Base-by-base conservation (phyloP, 1,140 invertebrate genomes). In the Drosophila fuyamai region DNA sequence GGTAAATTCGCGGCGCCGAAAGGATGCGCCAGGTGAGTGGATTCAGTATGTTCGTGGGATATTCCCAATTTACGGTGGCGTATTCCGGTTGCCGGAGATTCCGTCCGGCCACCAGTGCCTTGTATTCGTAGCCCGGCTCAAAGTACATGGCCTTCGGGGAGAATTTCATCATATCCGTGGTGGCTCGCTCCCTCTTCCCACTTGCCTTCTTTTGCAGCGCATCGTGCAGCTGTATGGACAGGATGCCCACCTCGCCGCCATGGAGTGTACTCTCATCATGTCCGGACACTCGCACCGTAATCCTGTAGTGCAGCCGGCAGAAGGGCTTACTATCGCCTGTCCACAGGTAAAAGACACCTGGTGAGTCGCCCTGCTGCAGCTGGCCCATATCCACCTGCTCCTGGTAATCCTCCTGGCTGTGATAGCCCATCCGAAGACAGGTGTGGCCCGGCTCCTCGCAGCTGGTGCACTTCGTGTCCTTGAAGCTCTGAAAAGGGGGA, bases 21-120 rank as follows among this genome's bases (percentile, higher is more conserved):
- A 97, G 92, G 5, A 97, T 91, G 59, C 97, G 93, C 97, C 96
- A 97, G 0, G 96, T 97, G 41, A 97, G 94, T 0, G 96, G 96
- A 92, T 97, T 97, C 63, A 97, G 94, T 8, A 97, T 83, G 56
- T 95, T 96, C 1, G 95, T 95, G 65, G 95, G 94, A 74, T 96
- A 96, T 76, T 95, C 94, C 96, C 96, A 97, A 73, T 95, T 94
- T 1, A 97, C 94, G 67, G 95, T 94, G 1, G 95, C 94, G 7
- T 94, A 94, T 12, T 92, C 92, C 1, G 96, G 94, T 47, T 94
- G 92, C 1, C 94, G 95, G 1, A 97, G 93, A 66, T 95, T 94
- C 23, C 94, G 93, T 1, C 95, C 95, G 0, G 95, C 93, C 16
- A 97, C 92, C 53, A 97, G 93, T 32, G 95, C 94, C 0, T 94